Percentiles rank a stretch among this genome's conserved stretches.
phyloP scores from a whole-genome alignment of 2,113 vertebrate genomes.

The Heptranchias perlo region DNA sequence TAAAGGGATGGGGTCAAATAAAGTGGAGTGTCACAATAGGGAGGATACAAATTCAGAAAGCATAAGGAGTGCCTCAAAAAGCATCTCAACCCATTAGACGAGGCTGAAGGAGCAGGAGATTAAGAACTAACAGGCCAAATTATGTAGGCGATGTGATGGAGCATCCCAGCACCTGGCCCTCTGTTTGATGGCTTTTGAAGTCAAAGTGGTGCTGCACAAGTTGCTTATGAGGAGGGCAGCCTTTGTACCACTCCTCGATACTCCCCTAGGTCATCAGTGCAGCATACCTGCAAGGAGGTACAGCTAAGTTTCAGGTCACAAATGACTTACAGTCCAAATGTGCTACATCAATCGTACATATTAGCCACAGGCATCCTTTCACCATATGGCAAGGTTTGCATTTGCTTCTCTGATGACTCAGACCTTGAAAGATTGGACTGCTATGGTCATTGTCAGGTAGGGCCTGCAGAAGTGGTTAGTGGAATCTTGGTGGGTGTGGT shows the following conservation, averaged over 20 bases:
- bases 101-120: not conserved
- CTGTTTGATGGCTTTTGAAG: not conserved
- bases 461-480: too few species aligned
- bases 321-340: too few species aligned
- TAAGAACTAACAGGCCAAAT: not conserved
- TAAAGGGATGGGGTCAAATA: not conserved
- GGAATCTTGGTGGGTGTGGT: too few species aligned
- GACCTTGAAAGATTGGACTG: too few species aligned
- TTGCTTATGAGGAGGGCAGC: not conserved
- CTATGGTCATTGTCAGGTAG: too few species aligned
- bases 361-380: too few species aligned
- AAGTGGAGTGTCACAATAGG: not conserved
- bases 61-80: not conserved
- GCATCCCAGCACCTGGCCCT: not conserved
- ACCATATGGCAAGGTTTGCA: too few species aligned
- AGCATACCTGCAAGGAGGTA: too few species aligned
- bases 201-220: not conserved
- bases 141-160: not conserved
- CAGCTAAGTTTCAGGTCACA: too few species aligned
- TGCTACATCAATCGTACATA: too few species aligned
- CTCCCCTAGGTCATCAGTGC: too few species aligned
- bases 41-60: not conserved
- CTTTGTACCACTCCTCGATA: not conserved
- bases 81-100: not conserved
- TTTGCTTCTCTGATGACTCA: too few species aligned